phyloP scores from a whole-genome alignment of 2,113 vertebrate genomes.

The Cyanoramphus novaezelandiae region DNA sequence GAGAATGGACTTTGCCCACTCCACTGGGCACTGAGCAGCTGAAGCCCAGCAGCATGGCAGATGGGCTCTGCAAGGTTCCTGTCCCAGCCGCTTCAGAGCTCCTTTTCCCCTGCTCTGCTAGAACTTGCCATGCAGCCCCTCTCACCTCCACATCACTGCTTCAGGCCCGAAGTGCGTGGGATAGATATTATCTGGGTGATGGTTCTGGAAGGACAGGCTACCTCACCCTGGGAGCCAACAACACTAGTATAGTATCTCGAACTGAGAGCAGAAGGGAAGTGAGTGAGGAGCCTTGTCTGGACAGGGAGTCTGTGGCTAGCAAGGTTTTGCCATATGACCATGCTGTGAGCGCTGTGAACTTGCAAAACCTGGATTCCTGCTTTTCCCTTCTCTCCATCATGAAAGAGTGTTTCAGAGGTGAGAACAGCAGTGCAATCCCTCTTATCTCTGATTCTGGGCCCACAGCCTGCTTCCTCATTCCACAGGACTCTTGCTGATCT shows the following conservation, averaged over 20 bases:
- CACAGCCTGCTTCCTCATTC: slow-evolving; percentile 67
- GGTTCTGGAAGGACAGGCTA: slow-evolving; percentile 27
- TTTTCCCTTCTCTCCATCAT: slow-evolving; percentile 34
- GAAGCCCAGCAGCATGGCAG: neutral
- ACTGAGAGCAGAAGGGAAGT: neutral
- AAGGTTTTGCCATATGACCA: slow-evolving; percentile 19
- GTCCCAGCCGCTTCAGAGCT: neutral
- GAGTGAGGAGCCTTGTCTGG: neutral
- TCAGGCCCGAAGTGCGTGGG: neutral
- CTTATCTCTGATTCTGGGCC: slow-evolving; percentile 60
- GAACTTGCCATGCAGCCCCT: neutral
- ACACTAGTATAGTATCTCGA: neutral
- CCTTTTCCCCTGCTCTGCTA: neutral
- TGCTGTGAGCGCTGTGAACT: neutral
- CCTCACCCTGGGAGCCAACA: neutral
- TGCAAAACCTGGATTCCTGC: slow-evolving; percentile 61
- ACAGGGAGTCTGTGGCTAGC: slow-evolving; percentile 12
- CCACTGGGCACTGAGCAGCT: neutral
- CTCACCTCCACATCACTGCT: neutral
- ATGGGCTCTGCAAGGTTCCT: neutral
- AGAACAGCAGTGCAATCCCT: slow-evolving; percentile 48
- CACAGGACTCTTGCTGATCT: slow-evolving; percentile 48
- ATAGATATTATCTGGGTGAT: neutral
- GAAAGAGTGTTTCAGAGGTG: slow-evolving; percentile 47
- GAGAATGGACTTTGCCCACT: neutral